Conservation (phyloP, 2,888 invertebrate species). For the Dryobotodes eremita region DNA sequence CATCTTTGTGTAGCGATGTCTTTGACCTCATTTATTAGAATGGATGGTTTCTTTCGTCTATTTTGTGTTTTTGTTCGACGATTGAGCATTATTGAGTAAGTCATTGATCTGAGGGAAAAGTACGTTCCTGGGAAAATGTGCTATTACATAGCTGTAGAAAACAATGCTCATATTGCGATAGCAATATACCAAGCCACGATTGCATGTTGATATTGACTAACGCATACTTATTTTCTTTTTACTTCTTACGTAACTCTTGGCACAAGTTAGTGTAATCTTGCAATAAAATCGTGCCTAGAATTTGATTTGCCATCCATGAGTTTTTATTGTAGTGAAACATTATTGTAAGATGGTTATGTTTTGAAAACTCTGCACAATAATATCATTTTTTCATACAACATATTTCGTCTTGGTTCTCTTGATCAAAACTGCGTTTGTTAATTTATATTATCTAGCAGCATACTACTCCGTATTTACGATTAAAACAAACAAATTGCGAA, state of each 20-base stretch:
- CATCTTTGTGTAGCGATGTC: constrained; percentile 56
- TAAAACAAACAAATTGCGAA: neutral
- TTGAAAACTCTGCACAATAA: too few species aligned
- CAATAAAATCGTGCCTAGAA: neutral
- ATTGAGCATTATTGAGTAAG: constrained; percentile 53
- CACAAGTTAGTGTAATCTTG: neutral
- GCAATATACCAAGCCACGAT: neutral
- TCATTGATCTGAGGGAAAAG: constrained; percentile 48
- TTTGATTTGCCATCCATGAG: neutral
- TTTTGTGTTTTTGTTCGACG: constrained; percentile 33
- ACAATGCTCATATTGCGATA: constrained; percentile 43
- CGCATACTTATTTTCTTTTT: constrained; percentile 16
- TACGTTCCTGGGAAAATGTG: constrained; percentile 42
- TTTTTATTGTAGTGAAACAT: neutral
- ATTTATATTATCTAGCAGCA: neutral
- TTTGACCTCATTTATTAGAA: constrained; percentile 56
- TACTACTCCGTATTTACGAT: neutral
- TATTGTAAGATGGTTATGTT: neutral
- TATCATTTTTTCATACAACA: neutral
- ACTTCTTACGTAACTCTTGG: constrained; percentile 2
- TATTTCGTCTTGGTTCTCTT: neutral
- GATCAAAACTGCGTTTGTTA: neutral
- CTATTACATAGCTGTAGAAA: constrained; percentile 36
- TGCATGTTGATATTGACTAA: constrained; percentile 20
- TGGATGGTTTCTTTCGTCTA: constrained; percentile 42